phyloP scores from a whole-genome alignment of 2,797 vertebrate genomes.

The Neosilurus mollespiculum region DNA sequence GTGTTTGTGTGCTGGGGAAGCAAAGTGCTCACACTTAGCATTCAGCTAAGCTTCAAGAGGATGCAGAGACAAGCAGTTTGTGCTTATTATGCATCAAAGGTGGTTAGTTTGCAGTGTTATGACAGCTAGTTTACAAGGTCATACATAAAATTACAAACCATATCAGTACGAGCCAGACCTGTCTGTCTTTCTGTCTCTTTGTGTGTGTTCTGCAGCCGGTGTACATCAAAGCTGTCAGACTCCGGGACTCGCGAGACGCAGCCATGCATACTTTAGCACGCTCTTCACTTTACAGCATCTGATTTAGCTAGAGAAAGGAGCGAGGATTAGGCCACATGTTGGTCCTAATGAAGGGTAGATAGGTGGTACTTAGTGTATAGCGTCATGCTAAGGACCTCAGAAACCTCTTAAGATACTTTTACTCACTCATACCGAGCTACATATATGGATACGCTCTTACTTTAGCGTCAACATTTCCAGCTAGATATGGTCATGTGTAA shows the following conservation, averaged over 20 bases:
- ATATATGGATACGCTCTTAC: neutral
- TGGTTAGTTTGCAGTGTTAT: slow-evolving; percentile 22
- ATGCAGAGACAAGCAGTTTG: neutral
- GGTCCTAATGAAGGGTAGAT: neutral
- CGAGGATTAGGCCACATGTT: neutral
- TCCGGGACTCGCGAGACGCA: neutral
- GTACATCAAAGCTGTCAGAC: slow-evolving; percentile 38
- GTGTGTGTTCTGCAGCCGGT: slow-evolving; percentile 31
- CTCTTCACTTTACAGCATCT: neutral
- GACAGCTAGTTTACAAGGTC: slow-evolving; percentile 42
- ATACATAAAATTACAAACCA: slow-evolving; percentile 29
- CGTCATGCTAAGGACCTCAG: neutral
- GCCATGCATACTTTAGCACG: slow-evolving; percentile 8
- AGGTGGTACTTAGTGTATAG: no score
- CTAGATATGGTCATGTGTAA: neutral
- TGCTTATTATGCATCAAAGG: slow-evolving; percentile 21
- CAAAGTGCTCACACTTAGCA: slow-evolving; percentile 10
- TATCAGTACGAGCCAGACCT: slow-evolving; percentile 35
- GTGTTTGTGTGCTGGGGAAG: neutral
- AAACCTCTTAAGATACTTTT: neutral
- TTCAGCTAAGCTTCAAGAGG: slow-evolving; percentile 3
- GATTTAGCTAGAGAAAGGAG: neutral
- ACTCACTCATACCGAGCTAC: neutral
- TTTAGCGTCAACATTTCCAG: neutral
- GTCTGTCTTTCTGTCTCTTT: slow-evolving; percentile 34